phyloP scores from a whole-genome alignment of 2,888 invertebrate genomes.

The Euspilapteryx auroguttella region DNA sequence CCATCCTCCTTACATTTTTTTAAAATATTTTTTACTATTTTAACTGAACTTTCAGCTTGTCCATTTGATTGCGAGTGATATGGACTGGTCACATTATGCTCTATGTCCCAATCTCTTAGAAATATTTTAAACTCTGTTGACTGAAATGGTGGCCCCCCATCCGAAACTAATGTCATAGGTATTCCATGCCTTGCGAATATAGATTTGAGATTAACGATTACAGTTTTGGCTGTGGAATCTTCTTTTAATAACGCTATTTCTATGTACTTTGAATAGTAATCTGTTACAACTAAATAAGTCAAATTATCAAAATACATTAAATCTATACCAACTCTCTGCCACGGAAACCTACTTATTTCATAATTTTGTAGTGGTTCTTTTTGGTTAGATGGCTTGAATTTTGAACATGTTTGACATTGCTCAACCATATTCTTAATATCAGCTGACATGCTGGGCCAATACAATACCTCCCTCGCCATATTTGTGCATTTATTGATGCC shows the following conservation, averaged over 20 bases:
- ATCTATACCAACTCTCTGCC: constrained; percentile 4
- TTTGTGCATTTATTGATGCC: constrained; percentile 2
- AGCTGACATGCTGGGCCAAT: constrained; percentile 6
- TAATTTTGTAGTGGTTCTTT: constrained; percentile 2
- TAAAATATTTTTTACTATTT: constrained; percentile 11
- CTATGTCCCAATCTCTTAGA: constrained; percentile 8
- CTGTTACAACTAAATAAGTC: constrained; percentile 9
- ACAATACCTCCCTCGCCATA: constrained; percentile 5
- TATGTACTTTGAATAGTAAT: constrained; percentile 13
- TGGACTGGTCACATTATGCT: constrained; percentile 9
- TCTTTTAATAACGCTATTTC: constrained; percentile 9
- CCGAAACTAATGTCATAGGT: constrained; percentile 8
- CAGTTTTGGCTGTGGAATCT: constrained; percentile 8
- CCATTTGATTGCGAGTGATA: constrained; percentile 10
- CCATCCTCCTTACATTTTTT: constrained; percentile 10
- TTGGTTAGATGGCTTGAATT: neutral
- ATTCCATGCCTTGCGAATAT: constrained; percentile 10
- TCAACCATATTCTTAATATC: neutral
- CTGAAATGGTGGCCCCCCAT: constrained; percentile 11
- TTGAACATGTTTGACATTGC: neutral
- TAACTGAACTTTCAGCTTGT: constrained; percentile 11
- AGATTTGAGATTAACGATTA: constrained; percentile 8
- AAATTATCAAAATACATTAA: constrained; percentile 6
- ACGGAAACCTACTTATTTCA: neutral
- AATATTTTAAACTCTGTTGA: constrained; percentile 8